Evolutionary conservation across 2,113 vertebrate genomes (phyloP).

Genomic region (Clarias macrocephalus): DNA sequence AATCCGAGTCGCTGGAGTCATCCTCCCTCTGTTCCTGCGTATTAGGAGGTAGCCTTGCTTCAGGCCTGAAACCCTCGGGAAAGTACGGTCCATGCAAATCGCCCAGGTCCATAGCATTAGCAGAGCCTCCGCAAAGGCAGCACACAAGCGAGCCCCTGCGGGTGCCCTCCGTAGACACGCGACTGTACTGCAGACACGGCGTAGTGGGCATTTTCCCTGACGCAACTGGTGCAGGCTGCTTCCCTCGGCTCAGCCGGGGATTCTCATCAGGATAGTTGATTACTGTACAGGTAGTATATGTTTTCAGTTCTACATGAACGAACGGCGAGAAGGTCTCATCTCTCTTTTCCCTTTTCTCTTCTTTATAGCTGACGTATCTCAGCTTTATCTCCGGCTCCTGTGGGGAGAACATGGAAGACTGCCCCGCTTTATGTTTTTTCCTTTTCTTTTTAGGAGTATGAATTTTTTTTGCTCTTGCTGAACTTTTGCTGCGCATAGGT

Average conservation of each 20-base stretch:
- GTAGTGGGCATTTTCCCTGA: constrained; percentile 66
- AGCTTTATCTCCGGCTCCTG: constrained; percentile 78
- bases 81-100: constrained; percentile 80
- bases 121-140: constrained; percentile 72
- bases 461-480: constrained; percentile 53
- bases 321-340: constrained; percentile 70
- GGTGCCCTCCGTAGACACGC: constrained; percentile 55
- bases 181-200: constrained; percentile 71
- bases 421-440: constrained; percentile 54
- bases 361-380: constrained; percentile 70
- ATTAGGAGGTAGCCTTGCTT: constrained; percentile 53
- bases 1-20: constrained; percentile 67
- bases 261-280: constrained; percentile 71
- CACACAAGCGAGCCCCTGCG: constrained; percentile 66
- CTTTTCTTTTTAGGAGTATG: constrained; percentile 58
- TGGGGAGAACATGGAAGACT: constrained; percentile 66
- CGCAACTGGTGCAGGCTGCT: constrained; percentile 51
- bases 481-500: constrained; percentile 36
- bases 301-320: constrained; percentile 59
- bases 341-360: constrained; percentile 66
- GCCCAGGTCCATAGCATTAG: constrained; percentile 76
- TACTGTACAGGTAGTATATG: constrained; percentile 62
- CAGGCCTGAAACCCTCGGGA: constrained; percentile 66
- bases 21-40: constrained; percentile 59
- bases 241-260: constrained; percentile 58